These are phyloP conservation scores for Liparis tanakae DNA, from an alignment of 2,797 vertebrate genomes.

Conservation along the genomic window DNA sequence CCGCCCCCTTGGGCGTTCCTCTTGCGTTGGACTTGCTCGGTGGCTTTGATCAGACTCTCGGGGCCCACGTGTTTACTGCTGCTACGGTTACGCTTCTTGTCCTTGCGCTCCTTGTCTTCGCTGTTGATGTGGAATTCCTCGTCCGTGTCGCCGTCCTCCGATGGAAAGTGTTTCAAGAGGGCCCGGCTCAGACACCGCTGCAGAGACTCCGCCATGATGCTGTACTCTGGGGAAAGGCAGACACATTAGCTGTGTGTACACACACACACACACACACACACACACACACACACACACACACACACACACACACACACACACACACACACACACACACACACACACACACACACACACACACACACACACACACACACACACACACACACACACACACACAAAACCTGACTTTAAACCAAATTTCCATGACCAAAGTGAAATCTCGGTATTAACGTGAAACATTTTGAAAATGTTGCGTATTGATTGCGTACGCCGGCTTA, in stretches of 20 bases:
- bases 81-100: constrained; percentile 87
- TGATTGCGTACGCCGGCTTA: too few relatives aligned
- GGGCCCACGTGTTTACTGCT: constrained; percentile 84
- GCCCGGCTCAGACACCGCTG: constrained; percentile 96
- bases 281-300: constrained; percentile 33
- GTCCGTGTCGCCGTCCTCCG: constrained; percentile 95
- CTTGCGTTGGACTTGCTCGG: constrained; percentile 85
- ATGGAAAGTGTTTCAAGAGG: constrained; percentile 94
- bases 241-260: neutral
- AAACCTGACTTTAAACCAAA: too few relatives aligned
- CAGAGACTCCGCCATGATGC: constrained; percentile 95
- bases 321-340: constrained; percentile 33
- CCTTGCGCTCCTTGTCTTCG: constrained; percentile 90
- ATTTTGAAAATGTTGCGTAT: too few relatives aligned
- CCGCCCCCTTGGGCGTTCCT: constrained; percentile 71
- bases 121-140: constrained; percentile 92
- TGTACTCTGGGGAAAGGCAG: constrained; percentile 87
- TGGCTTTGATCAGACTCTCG: constrained; percentile 80
- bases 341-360: constrained; percentile 33
- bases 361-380: constrained; percentile 33
- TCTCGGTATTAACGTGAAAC: too few relatives aligned
- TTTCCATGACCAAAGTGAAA: too few relatives aligned
- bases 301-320: constrained; percentile 33
- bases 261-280: neutral
- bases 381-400: constrained; percentile 33